Percentiles rank a stretch among this genome's conserved stretches.
Evolutionary conservation across 2,113 vertebrate species (phyloP).

Genomic region (Collichthys lucidus): DNA sequence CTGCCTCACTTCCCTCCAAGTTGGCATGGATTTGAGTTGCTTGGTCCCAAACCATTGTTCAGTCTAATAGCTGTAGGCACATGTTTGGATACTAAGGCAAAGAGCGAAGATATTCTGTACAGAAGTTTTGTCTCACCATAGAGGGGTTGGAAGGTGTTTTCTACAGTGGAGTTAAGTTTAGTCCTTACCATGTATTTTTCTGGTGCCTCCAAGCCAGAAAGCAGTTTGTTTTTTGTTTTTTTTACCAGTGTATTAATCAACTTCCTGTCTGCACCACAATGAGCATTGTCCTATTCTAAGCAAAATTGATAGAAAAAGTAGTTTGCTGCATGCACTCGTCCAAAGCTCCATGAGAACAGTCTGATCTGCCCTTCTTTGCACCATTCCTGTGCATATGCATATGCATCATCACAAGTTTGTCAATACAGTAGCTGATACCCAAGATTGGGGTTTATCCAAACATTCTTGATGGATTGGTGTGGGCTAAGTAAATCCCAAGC

Average conservation of each 20-base stretch:
- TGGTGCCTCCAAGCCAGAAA: slow-evolving; percentile 18
- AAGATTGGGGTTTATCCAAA: neutral
- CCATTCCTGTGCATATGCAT: neutral
- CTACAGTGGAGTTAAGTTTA: slow-evolving; percentile 14
- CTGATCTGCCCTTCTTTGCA: slow-evolving; percentile 22
- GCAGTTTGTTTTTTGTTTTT: neutral
- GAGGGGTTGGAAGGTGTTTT: slow-evolving; percentile 27
- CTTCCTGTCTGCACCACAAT: neutral
- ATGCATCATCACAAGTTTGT: neutral
- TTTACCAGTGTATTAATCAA: too few species aligned
- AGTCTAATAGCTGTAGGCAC: slow-evolving; percentile 34
- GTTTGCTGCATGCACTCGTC: slow-evolving; percentile 3
- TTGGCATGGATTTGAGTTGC: slow-evolving; percentile 9
- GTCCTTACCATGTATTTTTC: slow-evolving; percentile 16
- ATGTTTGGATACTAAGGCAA: slow-evolving; percentile 33
- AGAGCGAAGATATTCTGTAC: slow-evolving; percentile 17
- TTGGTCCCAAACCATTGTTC: slow-evolving; percentile 25
- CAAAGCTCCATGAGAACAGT: slow-evolving; percentile 18
- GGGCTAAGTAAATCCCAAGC: neutral
- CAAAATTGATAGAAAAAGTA: slow-evolving; percentile 21
- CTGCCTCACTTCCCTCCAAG: slow-evolving; percentile 8
- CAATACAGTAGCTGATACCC: neutral
- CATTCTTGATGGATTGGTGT: slow-evolving; percentile 1
- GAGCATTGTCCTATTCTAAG: slow-evolving; percentile 7
- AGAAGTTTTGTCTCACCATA: slow-evolving; percentile 10